Evolutionary conservation across 2,113 vertebrate genomes (phyloP), one percentile per base, ranked within the genome.

Genomic region (Silurus asotus): DNA sequence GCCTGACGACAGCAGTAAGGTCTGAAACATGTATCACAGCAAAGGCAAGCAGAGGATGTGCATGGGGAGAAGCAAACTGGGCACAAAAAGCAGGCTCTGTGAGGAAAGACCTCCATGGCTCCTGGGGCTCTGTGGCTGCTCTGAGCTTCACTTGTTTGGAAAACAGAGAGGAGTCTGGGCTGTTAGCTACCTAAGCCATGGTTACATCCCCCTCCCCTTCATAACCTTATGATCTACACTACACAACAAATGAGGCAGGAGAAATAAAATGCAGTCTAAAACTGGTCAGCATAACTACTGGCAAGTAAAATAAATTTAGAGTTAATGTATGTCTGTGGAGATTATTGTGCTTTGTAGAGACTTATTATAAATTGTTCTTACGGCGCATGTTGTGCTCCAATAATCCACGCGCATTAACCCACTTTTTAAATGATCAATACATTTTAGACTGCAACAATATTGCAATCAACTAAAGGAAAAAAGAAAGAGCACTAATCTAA

Each of bases 61-160:
- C 81, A 86, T 81, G 85, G 81, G 74, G 80, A 88, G 81, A 88
- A 86, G 83, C 83, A 87, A 83, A 81, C 83, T 77, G 77, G 87
- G 94, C 93, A 90, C 84, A 94, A 94, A 96, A 96, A 96, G 96
- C 94, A 96, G 96, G 96, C 96, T 96, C 96, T 96, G 96, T 95
- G 96, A 96, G 96, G 97, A 97, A 96, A 99, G 96, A 97, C 96
- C 95, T 96, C 94, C 94, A 93, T 96, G 96, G 96, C 96, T 96
- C 94, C 93, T 92, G 93, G 95, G 95, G 94, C 93, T 88, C 86
- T 77, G 48, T 20, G 49, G 62, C 64, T 85, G 72, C 82, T 81
- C 64, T 65, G 72, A 78, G 67, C 53, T 55, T 37, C 64, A 72
- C 81, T 82, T 77, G 81, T 55, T 80, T 15, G 13, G 59, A 67